A percentile compares a stretch with the other conserved stretches of the same genome.
phyloP scores from a whole-genome alignment of 2,113 vertebrate species.

The Motacilla tschutschensis region DNA sequence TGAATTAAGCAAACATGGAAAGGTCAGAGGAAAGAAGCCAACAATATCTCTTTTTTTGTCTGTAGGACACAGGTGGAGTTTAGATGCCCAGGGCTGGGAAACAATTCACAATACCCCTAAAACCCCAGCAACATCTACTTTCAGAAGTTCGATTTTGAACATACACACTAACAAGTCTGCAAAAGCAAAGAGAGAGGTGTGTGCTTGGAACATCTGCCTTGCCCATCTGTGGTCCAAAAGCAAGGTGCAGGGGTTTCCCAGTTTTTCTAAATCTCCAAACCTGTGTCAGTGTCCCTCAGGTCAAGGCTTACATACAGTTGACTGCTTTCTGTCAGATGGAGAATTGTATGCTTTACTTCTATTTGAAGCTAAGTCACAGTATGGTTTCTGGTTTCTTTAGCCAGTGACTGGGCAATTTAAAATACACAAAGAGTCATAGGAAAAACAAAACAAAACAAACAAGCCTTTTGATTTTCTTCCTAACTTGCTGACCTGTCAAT shows the following conservation, averaged over 20 bases:
- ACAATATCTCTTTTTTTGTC: not conserved
- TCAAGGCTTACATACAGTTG: not conserved
- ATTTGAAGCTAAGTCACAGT: not conserved
- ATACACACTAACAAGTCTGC: not conserved
- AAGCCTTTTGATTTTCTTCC: not conserved
- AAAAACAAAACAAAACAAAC: not conserved
- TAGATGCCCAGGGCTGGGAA: not conserved
- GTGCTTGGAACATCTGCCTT: not conserved
- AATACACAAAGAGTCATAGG: not conserved
- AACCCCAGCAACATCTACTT: not conserved
- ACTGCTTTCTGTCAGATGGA: not conserved
- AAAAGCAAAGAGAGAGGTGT: not conserved
- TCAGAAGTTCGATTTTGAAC: not conserved
- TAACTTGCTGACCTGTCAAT: not conserved
- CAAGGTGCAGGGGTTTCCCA: not conserved
- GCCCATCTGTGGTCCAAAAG: not conserved
- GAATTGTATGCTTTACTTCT: not conserved
- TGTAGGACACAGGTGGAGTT: not conserved
- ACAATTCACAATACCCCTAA: not conserved
- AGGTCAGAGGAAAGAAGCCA: not conserved
- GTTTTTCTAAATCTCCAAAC: not conserved
- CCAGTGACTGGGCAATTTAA: not conserved
- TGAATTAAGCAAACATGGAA: not conserved
- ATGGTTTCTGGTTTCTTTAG: not conserved
- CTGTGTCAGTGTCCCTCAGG: not conserved